These are phyloP conservation scores for Thaumatotibia leucotreta DNA, from an alignment of 1,140 invertebrate genomes.

Conservation along the genomic window DNA sequence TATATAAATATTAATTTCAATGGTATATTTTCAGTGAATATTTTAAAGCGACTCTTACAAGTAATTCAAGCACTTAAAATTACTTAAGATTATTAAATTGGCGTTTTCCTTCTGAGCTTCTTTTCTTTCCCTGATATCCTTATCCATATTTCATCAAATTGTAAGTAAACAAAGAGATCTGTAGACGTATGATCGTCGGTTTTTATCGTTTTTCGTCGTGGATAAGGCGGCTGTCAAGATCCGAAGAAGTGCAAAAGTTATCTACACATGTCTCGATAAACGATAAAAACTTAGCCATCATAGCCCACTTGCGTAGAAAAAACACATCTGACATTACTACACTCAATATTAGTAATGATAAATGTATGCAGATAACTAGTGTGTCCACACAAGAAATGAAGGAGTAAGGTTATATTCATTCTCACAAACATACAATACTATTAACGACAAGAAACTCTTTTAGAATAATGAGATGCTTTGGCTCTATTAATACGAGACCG, in stretches of 20 bases:
- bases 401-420: conserved; percentile 47
- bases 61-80: conserved; percentile 63
- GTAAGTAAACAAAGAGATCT: conserved; percentile 71
- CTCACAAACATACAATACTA: conserved; percentile 54
- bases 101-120: conserved; percentile 66
- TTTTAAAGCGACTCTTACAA: conserved; percentile 53
- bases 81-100: conserved; percentile 64
- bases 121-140: conserved; percentile 37
- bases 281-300: too few species aligned
- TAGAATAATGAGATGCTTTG: conserved; percentile 12
- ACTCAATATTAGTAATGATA: conserved; percentile 48
- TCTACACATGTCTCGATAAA: too few species aligned
- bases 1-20: conserved; percentile 66
- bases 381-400: conserved; percentile 46
- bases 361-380: conserved; percentile 43
- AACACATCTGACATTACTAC: conserved; percentile 55
- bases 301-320: conserved; percentile 54
- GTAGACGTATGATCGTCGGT: too few species aligned
- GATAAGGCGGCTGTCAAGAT: too few species aligned
- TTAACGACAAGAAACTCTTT: conserved; percentile 11
- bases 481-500: conserved; percentile 7
- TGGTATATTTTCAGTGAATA: conserved; percentile 57
- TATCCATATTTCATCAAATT: conserved; percentile 70
- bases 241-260: too few species aligned
- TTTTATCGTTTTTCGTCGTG: too few species aligned